Conservation (phyloP, 2,113 vertebrate genomes). For the Balaeniceps rex region DNA sequence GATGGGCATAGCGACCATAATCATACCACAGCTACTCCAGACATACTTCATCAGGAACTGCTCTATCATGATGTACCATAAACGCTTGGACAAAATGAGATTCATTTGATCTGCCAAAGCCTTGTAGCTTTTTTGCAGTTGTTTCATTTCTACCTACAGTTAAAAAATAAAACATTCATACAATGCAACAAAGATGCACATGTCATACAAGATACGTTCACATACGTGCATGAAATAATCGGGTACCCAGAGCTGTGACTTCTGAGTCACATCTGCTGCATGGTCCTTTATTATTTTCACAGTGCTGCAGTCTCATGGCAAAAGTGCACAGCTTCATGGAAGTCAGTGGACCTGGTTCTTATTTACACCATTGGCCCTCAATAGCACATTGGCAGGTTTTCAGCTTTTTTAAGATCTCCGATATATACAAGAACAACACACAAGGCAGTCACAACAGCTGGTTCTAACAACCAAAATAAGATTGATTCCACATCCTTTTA, state of each 20-base stretch:
- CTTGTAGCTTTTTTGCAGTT: constrained; percentile 95
- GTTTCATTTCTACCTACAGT: constrained; percentile 92
- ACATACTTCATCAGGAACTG: constrained; percentile 99
- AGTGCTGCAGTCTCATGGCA: neutral
- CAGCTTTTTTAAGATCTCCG: neutral
- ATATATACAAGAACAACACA: neutral
- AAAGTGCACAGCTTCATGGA: neutral
- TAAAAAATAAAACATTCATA: neutral
- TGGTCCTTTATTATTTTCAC: neutral
- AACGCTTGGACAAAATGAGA: constrained; percentile 93
- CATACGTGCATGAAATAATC: neutral
- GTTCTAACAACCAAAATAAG: neutral
- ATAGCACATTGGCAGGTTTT: neutral
- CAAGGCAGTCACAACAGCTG: neutral
- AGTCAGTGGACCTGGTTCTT: neutral
- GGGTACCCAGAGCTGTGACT: neutral
- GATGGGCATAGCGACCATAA: constrained; percentile 99
- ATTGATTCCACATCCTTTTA: neutral
- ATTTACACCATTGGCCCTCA: neutral
- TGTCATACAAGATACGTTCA: neutral
- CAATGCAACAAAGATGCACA: neutral
- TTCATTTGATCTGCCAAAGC: constrained; percentile 93
- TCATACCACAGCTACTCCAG: constrained; percentile 92
- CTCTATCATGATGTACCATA: constrained; percentile 99
- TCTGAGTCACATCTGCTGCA: neutral